Base-by-base conservation (phyloP, 1,140 invertebrate genomes). In the Drosophila cardini region DNA sequence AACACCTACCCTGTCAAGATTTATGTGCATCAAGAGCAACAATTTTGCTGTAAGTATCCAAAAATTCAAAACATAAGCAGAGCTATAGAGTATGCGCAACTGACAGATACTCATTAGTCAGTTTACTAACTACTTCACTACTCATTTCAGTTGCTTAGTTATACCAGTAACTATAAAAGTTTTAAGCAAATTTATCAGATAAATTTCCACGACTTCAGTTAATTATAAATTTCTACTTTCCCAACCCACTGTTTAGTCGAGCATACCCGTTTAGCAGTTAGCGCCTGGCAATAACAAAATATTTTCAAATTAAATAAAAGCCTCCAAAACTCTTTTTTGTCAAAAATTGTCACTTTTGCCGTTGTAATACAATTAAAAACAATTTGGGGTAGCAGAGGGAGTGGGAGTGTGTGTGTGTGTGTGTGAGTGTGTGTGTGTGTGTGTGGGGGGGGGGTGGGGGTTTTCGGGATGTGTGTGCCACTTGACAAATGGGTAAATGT, bases 1-100 rank as follows among this genome's bases (percentile, higher is more conserved):
- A 13, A 15, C 56, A n/a, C 21, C 40, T 15, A 34, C 45, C 60
- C 60, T 46, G 2, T 38, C 74, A 77, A 73, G 84, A 87, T 86
- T 86, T 83, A 83, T 83, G 72, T 83, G 78, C 83, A 79, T 68
- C 73, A 74, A 58, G 63, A 43, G 61, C 42, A 48, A 40, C 42
- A 63, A 65, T 86, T 87, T 79, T 48, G 73, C 62, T 76, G 64
- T 70, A 67, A 77, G 26, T 18, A 18, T 26, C 21, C 21, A 26
- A 26, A 26, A 26, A 26, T 13, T 15, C n/a, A 52, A 8, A 48
- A 57, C 32, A 26, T 8, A 36, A 38, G n/a, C 11, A 7, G 34
- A 34, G 32, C 11, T 15, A n/a, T 15, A 9, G 2, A 8, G 1
- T 2, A 15, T 32, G 45, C 9, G 6, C 4, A 45, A 58, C 69